phyloP scores from a whole-genome alignment of 1,140 invertebrate species.

The Hyles euphorbiae region DNA sequence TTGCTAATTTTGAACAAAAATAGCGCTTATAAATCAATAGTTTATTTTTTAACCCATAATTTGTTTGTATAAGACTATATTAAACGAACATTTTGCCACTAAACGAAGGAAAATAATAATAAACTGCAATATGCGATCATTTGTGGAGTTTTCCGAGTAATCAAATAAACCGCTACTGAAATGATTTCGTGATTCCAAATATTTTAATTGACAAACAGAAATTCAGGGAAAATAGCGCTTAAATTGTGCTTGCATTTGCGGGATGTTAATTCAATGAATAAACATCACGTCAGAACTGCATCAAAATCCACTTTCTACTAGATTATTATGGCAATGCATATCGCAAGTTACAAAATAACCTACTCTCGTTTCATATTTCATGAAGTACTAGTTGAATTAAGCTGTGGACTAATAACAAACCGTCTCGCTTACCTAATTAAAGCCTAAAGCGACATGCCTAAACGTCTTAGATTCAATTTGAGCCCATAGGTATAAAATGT shows the following conservation, averaged over 20 bases:
- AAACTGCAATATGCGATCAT: conserved; percentile 37
- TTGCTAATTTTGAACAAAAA: too few relatives aligned
- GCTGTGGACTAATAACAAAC: too few relatives aligned
- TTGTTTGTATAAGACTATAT: too few relatives aligned
- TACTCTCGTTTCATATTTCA: conserved; percentile 5
- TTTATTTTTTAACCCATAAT: too few relatives aligned
- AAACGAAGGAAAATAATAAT: conserved; percentile 17
- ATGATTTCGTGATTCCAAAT: conserved; percentile 68
- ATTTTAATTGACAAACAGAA: conserved; percentile 73
- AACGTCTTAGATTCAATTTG: too few relatives aligned
- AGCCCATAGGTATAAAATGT: too few relatives aligned
- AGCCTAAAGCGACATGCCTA: too few relatives aligned
- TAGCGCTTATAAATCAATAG: too few relatives aligned
- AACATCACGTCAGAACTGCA: conserved; percentile 50
- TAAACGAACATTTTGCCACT: too few relatives aligned
- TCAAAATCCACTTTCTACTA: conserved; percentile 35
- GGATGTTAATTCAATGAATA: conserved; percentile 62
- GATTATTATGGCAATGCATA: conserved; percentile 8
- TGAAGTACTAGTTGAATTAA: not conserved
- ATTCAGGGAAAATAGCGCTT: conserved; percentile 58
- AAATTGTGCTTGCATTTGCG: conserved; percentile 63
- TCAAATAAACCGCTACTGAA: conserved; percentile 59
- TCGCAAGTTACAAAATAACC: not conserved
- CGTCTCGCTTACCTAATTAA: too few relatives aligned
- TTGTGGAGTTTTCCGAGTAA: conserved; percentile 45